These are phyloP conservation scores for Euleptes europaea DNA, from an alignment of 2,113 vertebrate species.

Conservation along the genomic window DNA sequence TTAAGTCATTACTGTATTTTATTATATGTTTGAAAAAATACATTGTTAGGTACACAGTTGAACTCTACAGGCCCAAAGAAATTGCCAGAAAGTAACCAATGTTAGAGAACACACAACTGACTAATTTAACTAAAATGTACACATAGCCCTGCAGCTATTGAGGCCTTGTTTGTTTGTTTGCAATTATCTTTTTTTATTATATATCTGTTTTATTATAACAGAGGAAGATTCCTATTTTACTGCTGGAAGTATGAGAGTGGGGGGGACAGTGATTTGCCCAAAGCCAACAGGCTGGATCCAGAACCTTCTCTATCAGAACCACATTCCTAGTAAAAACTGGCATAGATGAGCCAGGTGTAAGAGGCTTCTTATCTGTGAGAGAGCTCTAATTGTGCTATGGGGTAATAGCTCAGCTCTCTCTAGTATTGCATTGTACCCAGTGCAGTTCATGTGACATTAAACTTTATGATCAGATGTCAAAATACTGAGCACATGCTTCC, in stretches of 20 bases:
- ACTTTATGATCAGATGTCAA: too few relatives aligned
- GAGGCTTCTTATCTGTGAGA: not conserved
- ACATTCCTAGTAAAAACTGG: not conserved
- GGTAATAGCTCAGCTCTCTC: not conserved
- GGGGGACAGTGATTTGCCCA: not conserved
- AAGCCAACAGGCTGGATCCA: not conserved
- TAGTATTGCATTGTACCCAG: not conserved
- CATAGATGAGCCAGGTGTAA: not conserved
- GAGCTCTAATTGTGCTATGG: not conserved
- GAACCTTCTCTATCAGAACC: not conserved
- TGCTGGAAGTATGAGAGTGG: not conserved
- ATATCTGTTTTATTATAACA: not conserved
- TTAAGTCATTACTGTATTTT: conserved; percentile 47
- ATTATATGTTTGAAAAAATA: not conserved
- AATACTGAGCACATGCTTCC: too few relatives aligned
- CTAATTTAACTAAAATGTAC: not conserved
- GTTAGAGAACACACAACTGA: not conserved
- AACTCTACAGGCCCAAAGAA: not conserved
- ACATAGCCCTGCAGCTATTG: not conserved
- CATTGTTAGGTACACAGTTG: not conserved
- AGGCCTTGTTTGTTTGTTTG: not conserved
- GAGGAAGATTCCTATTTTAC: not conserved
- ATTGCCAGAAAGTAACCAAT: not conserved
- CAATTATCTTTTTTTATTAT: too few relatives aligned
- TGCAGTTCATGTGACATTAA: not conserved